Base-by-base conservation (phyloP, 2,113 vertebrate genomes). In the Ageneiosus marmoratus region DNA sequence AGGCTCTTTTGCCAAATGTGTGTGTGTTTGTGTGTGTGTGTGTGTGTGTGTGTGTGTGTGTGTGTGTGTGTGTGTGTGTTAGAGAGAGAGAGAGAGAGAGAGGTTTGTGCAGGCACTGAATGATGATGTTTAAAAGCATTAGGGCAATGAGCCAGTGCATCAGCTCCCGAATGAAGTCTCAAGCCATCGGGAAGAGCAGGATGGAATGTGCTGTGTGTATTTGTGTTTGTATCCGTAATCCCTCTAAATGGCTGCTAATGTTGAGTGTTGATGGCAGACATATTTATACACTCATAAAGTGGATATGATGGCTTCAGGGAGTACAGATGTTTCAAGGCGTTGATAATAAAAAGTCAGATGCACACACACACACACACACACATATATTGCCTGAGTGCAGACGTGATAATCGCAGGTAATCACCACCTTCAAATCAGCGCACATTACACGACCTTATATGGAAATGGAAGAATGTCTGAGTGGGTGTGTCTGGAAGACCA, bases 101-200 rank as follows among this genome's bases (percentile, higher is more conserved):
- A 63, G 53, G 32, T 74, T 60, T 83, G 74, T 74, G 69, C 50
- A 83, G 70, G 70, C 56, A 29, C 77, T 86, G 77, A 83, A 86
- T 75, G 70, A 83, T 75, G 77, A 86, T 48, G 85, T 83, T 79
- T 74, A 86, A 82, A 82, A 82, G 84, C 80, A 86, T 83, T 79
- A 86, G 78, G 70, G 77, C 69, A 86, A 79, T 86, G 85, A 83
- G 77, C 81, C 81, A 80, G 81, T 69, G 60, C 67, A 44, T 83
- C 69, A 75, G 62, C 34, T 79, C 76, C 37, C 29, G 65, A 69
- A 56, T 83, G 62, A 32, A 70, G 75, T 79, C 78, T 67, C 34
- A 7, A 65, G 81, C 50, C 27, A 8, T 83, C 22, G 53, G 69
- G 58, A 56, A 56, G 44, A 55, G 62, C 55, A 27, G 56, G 37